Conservation (phyloP, 2,797 vertebrate species). For the Salarias fasciatus region DNA sequence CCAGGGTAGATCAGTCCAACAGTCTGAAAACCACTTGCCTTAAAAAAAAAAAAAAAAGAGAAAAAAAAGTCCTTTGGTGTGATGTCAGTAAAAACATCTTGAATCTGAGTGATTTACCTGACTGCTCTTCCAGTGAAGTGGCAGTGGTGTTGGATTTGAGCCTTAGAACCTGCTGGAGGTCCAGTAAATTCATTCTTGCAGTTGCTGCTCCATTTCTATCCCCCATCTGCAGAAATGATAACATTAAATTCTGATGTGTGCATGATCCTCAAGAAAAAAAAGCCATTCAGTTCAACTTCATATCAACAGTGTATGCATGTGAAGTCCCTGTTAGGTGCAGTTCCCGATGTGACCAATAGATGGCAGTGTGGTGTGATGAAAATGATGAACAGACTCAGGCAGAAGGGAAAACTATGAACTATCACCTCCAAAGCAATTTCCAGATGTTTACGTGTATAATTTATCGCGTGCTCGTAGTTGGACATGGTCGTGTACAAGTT, state of each 20-base stretch:
- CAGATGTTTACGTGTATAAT: conserved; percentile 94
- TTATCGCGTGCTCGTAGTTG: conserved; percentile 93
- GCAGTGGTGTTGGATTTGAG: conserved; percentile 79
- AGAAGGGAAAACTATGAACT: conserved; percentile 57
- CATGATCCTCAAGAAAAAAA: no score
- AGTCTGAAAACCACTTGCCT: no score
- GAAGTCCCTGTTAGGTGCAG: no score
- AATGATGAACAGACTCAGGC: conserved; percentile 8
- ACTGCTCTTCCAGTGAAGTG: no score
- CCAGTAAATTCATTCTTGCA: conserved; percentile 93
- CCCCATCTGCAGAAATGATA: conserved; percentile 84
- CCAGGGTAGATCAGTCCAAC: no score
- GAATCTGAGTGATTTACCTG: no score
- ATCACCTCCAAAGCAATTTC: conserved; percentile 95
- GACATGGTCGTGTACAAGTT: conserved; percentile 95
- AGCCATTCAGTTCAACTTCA: no score
- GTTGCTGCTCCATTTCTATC: conserved; percentile 92
- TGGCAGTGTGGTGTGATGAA: conserved; percentile 40
- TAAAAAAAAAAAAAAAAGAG: no score
- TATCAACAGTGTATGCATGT: no score
- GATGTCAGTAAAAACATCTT: no score
- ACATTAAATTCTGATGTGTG: neutral
- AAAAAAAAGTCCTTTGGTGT: no score
- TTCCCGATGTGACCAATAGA: conserved; percentile 50
- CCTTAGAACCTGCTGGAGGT: conserved; percentile 93